Evolutionary conservation across 1,140 invertebrate genomes (phyloP), one percentile per base, ranked within the genome.

Genomic region (Caenorhabditis inopinata): DNA sequence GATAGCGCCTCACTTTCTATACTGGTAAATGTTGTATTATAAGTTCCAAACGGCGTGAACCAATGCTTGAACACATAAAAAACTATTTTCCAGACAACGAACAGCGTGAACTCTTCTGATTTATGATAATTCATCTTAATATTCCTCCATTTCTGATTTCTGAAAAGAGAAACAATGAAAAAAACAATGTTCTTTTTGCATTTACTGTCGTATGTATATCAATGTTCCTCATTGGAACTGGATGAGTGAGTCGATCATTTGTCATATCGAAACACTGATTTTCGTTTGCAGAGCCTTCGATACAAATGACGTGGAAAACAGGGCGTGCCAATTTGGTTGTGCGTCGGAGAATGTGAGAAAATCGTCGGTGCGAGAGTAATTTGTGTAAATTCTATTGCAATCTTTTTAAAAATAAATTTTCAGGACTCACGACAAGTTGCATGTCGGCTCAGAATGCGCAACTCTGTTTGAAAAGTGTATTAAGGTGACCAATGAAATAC

Each of bases 131-230:
- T n/a, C n/a, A n/a, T n/a, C n/a, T n/a, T n/a, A n/a, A n/a, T n/a
- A n/a, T n/a, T n/a, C n/a, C n/a, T n/a, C n/a, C n/a, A n/a, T n/a
- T n/a, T n/a, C n/a, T n/a, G n/a, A n/a, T n/a, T n/a, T n/a, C n/a
- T n/a, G n/a, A n/a, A n/a, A n/a, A n/a, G n/a, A n/a, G n/a, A n/a
- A 29, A 12, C 29, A 49, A 80, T 46, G 53, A 53, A 75, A 27
- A 79, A 51, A 49, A 11, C 27, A 11, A n/a, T 38, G 32, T 38
- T 68, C 6, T 7, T 27, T 38, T 7, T 18, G 9, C 12, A 29
- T 14, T 32, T 68, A 7, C 12, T 21, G 4, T 38, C 32, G 1
- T 68, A 14, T 14, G 14, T 6, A 38, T 38, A 38, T 42, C 4
- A 9, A n/a, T 68, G 27, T 62, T 9, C 29, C 0, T 32, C 27